Evolutionary conservation across 2,113 vertebrate genomes (phyloP), one percentile per base, ranked within the genome.

Genomic region (Clinocottus analis): DNA sequence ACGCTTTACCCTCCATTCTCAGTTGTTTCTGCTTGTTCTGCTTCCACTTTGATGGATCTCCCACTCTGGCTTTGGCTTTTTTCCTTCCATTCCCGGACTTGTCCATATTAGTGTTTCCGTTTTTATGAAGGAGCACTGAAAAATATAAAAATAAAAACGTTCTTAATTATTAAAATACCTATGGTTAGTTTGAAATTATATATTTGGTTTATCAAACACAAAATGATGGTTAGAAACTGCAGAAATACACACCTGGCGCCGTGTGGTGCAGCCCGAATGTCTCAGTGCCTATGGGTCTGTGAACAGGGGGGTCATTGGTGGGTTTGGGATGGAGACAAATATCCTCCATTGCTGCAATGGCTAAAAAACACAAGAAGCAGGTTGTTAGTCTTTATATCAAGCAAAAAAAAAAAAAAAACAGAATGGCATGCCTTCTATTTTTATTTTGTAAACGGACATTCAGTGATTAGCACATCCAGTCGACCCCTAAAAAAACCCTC

Each of bases 301-400:
- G 72, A 1, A 37, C 31, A 10, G 55, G 71, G 55, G 37, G 75
- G 62, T 75, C 84, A 69, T 35, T 63, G 47, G 25, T 63, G 56
- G 79, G 45, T 78, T 86, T 83, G 72, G 71, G 66, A 63, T 12
- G 60, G 66, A 83, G 56, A 79, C 80, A 66, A 19, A 83, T 51
- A 76, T 86, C 84, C 80, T 79, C 76, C 80, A 86, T 83, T 64
- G 84, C 80, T 72, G 80, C 80, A 76, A 86, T 83, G 72, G 66
- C 84, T 83, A n/a, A 62, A 37, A 37, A 9, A 37, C 66, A 51
- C 5, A 69, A 31, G 53, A 69, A 31, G 53, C 6, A 64, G 5
- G 8, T 25, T 71, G 19, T 61, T 53, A 25, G 51, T n/a, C 2
- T 67, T 51, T 21, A 16, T 33, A 65, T 45, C 14, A 61, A 27